A percentile compares a stretch with the other conserved stretches of the same genome.
phyloP scores from a whole-genome alignment of 2,797 vertebrate species.

The Petrocephalus sullivani region DNA sequence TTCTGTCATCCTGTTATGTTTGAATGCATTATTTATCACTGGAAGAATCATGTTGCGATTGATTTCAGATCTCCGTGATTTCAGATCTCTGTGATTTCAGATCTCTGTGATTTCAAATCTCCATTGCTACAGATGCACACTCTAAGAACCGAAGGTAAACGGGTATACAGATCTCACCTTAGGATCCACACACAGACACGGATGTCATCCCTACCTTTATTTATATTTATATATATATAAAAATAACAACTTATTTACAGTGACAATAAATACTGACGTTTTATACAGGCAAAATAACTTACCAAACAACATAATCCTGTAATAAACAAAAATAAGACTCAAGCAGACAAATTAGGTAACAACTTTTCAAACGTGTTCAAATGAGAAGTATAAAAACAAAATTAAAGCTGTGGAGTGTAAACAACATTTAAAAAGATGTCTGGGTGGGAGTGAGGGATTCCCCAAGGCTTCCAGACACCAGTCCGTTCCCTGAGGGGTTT shows the following conservation, averaged over 20 bases:
- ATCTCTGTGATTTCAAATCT: background rate
- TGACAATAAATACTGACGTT: constrained; percentile 78
- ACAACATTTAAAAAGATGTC: background rate
- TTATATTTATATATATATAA: constrained; percentile 74
- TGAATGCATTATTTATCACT: background rate
- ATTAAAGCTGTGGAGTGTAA: constrained; percentile 47
- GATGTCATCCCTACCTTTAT: constrained; percentile 69
- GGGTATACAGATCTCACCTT: background rate
- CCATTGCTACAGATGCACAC: background rate
- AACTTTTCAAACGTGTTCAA: constrained; percentile 2
- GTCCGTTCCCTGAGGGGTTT: background rate
- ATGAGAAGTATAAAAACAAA: constrained; percentile 42
- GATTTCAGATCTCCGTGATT: background rate
- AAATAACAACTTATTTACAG: constrained; percentile 80
- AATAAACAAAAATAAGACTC: constrained; percentile 44
- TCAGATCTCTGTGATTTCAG: too few species aligned
- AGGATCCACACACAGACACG: constrained; percentile 29
- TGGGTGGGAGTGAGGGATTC: background rate
- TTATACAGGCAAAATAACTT: constrained; percentile 80
- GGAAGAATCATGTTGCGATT: background rate
- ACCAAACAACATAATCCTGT: constrained; percentile 61
- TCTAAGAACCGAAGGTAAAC: background rate
- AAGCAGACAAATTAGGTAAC: constrained; percentile 28
- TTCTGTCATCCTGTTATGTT: background rate
- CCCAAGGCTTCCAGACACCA: background rate